Percentiles rank a stretch among this genome's conserved stretches.
phyloP scores from a whole-genome alignment of 2,888 invertebrate species.

The Pediacus dermestoides region DNA sequence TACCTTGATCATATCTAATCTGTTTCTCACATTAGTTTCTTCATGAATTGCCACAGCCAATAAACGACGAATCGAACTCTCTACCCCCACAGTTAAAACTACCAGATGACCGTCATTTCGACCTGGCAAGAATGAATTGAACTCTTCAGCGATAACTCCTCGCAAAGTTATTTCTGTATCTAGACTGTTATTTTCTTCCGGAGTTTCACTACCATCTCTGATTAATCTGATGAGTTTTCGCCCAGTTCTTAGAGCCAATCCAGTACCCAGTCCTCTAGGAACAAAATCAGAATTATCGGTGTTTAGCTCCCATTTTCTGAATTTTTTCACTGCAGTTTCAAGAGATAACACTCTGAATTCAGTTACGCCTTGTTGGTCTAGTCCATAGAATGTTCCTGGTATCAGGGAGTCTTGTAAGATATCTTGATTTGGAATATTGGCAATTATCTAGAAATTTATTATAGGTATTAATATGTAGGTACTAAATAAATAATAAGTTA shows the following conservation, averaged over 20 bases:
- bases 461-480: not conserved
- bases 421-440: constrained; percentile 33
- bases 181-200: constrained; percentile 21
- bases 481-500: too few species aligned
- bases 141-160: constrained; percentile 22
- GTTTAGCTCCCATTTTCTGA: constrained; percentile 40
- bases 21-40: constrained; percentile 39
- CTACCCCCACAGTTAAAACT: constrained; percentile 41
- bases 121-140: constrained; percentile 40
- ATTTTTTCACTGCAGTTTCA: constrained; percentile 19
- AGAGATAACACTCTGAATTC: constrained; percentile 33
- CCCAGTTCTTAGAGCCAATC: constrained; percentile 46
- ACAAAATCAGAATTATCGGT: constrained; percentile 40
- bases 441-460: constrained; percentile 36
- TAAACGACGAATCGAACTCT: constrained; percentile 36
- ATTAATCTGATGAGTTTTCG: constrained; percentile 33
- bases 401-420: constrained; percentile 41
- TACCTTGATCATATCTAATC: constrained; percentile 47
- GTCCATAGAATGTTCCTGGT: constrained; percentile 45
- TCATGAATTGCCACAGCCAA: constrained; percentile 46
- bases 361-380: constrained; percentile 28
- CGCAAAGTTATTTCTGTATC: constrained; percentile 25
- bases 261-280: constrained; percentile 41
- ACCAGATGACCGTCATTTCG: constrained; percentile 39
- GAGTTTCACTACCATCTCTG: constrained; percentile 17